phyloP scores from a whole-genome alignment of 2,797 vertebrate species.

The Poecile montanus region DNA sequence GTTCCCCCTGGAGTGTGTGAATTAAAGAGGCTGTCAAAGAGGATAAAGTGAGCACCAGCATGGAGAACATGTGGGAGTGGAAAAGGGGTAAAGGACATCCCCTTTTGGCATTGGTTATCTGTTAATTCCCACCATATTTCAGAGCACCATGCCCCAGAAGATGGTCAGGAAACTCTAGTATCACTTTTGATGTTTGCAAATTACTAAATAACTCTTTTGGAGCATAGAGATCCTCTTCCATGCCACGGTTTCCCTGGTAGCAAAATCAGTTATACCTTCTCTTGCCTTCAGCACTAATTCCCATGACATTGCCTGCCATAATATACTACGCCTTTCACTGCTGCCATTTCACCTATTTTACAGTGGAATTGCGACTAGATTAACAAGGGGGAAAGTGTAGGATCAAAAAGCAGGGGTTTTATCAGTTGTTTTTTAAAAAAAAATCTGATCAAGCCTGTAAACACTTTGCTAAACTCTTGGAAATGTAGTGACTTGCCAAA shows the following conservation, averaged over 20 bases:
- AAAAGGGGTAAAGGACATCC: background rate
- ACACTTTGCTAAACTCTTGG: background rate
- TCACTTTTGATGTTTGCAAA: background rate
- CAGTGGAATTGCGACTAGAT: background rate
- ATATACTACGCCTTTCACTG: accelerated
- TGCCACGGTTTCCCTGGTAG: background rate
- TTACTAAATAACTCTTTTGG: background rate
- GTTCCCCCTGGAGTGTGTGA: background rate
- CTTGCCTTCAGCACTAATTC: background rate
- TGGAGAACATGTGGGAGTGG: background rate
- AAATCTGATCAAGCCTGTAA: background rate
- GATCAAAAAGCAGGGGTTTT: background rate
- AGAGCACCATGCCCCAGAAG: background rate
- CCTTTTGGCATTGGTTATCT: background rate
- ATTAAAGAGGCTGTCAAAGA: background rate
- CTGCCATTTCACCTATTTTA: background rate
- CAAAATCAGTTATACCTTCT: background rate
- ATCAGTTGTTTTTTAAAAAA: background rate
- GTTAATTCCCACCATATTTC: background rate
- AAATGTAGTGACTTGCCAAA: background rate
- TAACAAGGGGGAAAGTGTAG: background rate
- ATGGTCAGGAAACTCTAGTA: background rate
- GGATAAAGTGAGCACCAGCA: background rate
- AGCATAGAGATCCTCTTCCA: background rate
- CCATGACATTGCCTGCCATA: background rate